Percentiles rank a stretch among this genome's conserved stretches.
These are phyloP conservation scores for Anastrepha ludens DNA, from an alignment of 1,140 invertebrate genomes.

Conservation along the genomic window DNA sequence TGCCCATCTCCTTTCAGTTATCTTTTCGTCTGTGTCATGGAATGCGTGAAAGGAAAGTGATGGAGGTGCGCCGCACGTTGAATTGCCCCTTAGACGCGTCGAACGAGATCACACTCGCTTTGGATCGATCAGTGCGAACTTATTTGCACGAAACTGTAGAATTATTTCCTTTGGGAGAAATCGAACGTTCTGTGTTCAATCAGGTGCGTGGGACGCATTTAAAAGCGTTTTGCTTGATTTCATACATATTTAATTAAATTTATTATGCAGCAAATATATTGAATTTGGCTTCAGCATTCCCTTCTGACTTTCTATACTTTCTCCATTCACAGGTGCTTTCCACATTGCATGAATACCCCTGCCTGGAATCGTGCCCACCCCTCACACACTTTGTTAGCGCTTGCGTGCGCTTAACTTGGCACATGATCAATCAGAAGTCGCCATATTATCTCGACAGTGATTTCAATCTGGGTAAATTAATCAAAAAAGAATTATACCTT, in stretches of 20 bases:
- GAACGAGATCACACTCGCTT: constrained; percentile 68
- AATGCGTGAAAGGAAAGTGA: constrained; percentile 78
- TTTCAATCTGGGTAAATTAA: constrained; percentile 77
- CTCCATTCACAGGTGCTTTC: constrained; percentile 73
- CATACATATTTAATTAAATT: too few relatives aligned
- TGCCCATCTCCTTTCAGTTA: constrained; percentile 72
- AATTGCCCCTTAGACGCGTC: constrained; percentile 75
- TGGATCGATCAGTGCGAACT: constrained; percentile 75
- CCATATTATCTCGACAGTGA: constrained; percentile 79
- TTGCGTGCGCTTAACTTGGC: constrained; percentile 78
- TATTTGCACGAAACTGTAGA: constrained; percentile 77
- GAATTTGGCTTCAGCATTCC: too few relatives aligned
- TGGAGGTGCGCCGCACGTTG: constrained; percentile 76
- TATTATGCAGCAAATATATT: too few relatives aligned
- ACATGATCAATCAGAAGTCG: constrained; percentile 77
- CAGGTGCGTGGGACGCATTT: constrained; percentile 71
- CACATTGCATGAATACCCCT: constrained; percentile 80
- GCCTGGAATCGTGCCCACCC: constrained; percentile 76
- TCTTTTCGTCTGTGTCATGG: constrained; percentile 80
- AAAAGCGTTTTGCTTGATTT: too few relatives aligned
- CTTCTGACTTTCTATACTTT: neutral
- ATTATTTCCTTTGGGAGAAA: constrained; percentile 78
- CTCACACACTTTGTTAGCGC: constrained; percentile 77
- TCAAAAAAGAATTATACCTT: neutral
- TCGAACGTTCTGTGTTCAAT: constrained; percentile 79